A percentile compares a stretch with the other conserved stretches of the same genome.
These are phyloP conservation scores for Eleutherodactylus coqui DNA, from an alignment of 2,797 vertebrate genomes.

Conservation along the genomic window DNA sequence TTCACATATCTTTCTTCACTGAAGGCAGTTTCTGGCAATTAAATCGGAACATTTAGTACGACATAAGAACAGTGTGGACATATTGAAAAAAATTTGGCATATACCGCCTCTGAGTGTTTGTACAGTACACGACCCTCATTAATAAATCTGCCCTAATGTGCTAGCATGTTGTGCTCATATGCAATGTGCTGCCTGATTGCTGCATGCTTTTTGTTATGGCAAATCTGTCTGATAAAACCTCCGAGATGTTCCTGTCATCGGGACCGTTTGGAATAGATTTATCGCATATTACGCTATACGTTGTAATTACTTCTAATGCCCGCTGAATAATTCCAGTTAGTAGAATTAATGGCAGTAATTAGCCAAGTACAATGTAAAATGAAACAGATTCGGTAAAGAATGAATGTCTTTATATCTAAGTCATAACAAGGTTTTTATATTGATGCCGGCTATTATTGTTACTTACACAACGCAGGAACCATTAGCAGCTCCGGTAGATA, in stretches of 20 bases:
- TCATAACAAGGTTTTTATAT: conserved; percentile 33
- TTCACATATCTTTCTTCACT: conserved; percentile 1
- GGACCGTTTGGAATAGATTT: conserved; percentile 19
- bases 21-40: not conserved
- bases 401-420: conserved; percentile 31
- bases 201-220: not conserved
- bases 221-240: conserved; percentile 4
- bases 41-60: conserved; percentile 28
- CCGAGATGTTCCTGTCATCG: conserved; percentile 19
- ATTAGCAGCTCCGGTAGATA: conserved; percentile 16
- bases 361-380: conserved; percentile 24
- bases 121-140: conserved; percentile 25
- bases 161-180: not conserved
- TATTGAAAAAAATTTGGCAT: not conserved
- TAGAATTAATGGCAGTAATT: conserved; percentile 55
- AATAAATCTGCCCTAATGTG: conserved; percentile 21
- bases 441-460: conserved; percentile 19
- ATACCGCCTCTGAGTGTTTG: not conserved
- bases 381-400: conserved; percentile 5
- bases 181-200: not conserved
- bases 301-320: not conserved
- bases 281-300: not conserved
- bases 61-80: not conserved
- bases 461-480: conserved; percentile 25
- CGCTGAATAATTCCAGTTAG: conserved; percentile 31